phyloP scores from a whole-genome alignment of 2,113 vertebrate genomes.

The Leptobrachium ailaonicum region DNA sequence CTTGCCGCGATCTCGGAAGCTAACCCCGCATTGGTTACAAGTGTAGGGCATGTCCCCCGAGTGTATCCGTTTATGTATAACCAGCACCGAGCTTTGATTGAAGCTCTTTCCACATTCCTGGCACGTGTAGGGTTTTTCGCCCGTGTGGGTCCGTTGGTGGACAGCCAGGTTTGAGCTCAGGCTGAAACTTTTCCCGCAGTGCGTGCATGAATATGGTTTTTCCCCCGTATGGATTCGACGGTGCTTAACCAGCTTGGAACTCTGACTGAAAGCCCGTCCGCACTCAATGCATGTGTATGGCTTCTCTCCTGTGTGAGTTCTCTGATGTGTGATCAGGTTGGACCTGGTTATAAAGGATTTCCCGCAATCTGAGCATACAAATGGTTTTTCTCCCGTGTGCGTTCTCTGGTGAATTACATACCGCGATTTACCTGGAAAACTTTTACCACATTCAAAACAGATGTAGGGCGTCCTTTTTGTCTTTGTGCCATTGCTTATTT shows the following conservation, averaged over 20 bases:
- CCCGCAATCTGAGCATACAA: too few relatives aligned
- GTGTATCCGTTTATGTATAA: conserved; percentile 54
- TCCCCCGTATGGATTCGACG: conserved; percentile 50
- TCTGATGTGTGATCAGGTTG: too few relatives aligned
- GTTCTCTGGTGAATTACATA: too few relatives aligned
- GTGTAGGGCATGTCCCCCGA: conserved; percentile 41
- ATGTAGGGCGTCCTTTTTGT: too few relatives aligned
- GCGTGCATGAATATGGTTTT: conserved; percentile 58
- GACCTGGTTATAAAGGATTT: too few relatives aligned
- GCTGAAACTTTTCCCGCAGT: conserved; percentile 58
- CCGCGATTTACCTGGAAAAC: too few relatives aligned
- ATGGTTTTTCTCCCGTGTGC: too few relatives aligned
- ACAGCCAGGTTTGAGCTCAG: conserved; percentile 56
- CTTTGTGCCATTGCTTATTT: too few relatives aligned
- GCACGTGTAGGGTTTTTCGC: conserved; percentile 52
- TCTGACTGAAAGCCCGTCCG: conserved; percentile 55
- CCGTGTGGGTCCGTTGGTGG: conserved; percentile 56
- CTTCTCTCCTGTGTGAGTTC: conserved; percentile 56
- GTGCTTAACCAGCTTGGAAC: conserved; percentile 53
- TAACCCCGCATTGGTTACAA: conserved; percentile 26
- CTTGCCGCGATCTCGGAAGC: conserved; percentile 32
- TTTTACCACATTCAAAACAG: too few relatives aligned
- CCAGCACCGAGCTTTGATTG: conserved; percentile 50
- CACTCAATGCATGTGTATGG: conserved; percentile 60
- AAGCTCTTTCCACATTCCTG: conserved; percentile 52